These are phyloP conservation scores for Drosophila albomicans DNA, from an alignment of 1,140 invertebrate species.

Conservation along the genomic window DNA sequence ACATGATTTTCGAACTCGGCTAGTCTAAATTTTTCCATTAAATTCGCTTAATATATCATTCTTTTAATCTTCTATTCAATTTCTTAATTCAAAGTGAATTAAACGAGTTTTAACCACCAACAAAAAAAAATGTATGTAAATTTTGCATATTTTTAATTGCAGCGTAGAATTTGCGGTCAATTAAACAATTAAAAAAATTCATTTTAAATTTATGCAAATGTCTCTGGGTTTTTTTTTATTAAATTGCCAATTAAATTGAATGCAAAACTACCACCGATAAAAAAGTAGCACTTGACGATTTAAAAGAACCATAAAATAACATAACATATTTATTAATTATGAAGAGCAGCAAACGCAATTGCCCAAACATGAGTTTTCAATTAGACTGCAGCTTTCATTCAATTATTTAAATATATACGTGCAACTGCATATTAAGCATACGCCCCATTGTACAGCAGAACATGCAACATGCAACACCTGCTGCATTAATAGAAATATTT, in stretches of 20 bases:
- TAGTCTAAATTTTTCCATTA: constrained; percentile 11
- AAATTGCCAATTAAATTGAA: constrained; percentile 4
- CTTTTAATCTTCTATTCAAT: neutral
- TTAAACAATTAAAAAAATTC: constrained; percentile 29
- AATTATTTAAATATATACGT: constrained; percentile 32
- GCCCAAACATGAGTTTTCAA: constrained; percentile 53
- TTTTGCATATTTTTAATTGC: constrained; percentile 26
- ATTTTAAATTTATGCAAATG: constrained; percentile 17
- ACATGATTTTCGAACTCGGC: constrained; percentile 12
- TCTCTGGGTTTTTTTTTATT: neutral
- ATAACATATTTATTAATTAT: constrained; percentile 47
- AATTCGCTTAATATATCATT: neutral
- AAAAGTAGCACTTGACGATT: constrained; percentile 69
- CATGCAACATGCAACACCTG: constrained; percentile 10
- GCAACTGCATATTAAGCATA: constrained; percentile 15
- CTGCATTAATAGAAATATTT: constrained; percentile 27
- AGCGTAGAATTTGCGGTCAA: constrained; percentile 29
- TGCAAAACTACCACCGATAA: constrained; percentile 71
- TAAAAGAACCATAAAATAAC: neutral
- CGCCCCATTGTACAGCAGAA: constrained; percentile 20
- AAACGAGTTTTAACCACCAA: neutral
- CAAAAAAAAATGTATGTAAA: neutral
- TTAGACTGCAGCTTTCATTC: constrained; percentile 57
- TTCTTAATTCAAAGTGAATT: neutral
- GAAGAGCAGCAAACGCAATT: constrained; percentile 10